Percentiles rank a stretch among this genome's conserved stretches.
Evolutionary conservation across 1,140 invertebrate genomes (phyloP).

Genomic region (Lycorma delicatula): DNA sequence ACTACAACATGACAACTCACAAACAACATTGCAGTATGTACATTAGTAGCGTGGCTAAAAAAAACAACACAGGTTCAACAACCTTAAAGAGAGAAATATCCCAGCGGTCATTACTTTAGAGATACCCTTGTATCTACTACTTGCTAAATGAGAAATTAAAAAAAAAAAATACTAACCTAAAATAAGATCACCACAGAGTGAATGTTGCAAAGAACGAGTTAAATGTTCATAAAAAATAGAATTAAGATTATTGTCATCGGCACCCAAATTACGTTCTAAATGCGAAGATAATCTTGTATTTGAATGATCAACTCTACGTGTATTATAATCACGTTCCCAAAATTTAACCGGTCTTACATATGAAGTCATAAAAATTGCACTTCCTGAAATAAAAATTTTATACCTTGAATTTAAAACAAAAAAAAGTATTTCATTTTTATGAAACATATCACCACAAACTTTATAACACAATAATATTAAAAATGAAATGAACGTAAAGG

Average conservation of each 20-base stretch:
- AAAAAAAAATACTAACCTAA: constrained; percentile 50
- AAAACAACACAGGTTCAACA: no score
- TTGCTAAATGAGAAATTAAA: no score
- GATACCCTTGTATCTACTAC: no score
- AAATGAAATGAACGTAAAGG: neutral
- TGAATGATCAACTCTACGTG: constrained; percentile 91
- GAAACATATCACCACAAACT: neutral
- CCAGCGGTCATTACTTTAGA: no score
- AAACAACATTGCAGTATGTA: no score
- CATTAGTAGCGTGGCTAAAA: no score
- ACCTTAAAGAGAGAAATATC: no score
- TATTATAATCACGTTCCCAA: constrained; percentile 98
- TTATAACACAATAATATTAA: neutral
- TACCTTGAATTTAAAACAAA: no score
- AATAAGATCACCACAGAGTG: constrained; percentile 87
- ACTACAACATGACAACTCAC: no score
- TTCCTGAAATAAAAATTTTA: constrained; percentile 50
- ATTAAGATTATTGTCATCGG: constrained; percentile 93
- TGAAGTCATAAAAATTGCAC: constrained; percentile 95
- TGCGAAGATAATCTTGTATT: constrained; percentile 93
- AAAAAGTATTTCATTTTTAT: constrained; percentile 5
- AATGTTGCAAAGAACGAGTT: constrained; percentile 91
- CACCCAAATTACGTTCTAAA: constrained; percentile 87
- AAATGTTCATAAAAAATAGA: constrained; percentile 99
- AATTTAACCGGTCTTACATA: constrained; percentile 98